phyloP scores from a whole-genome alignment of 1,140 invertebrate genomes.

The Lamellibrachia luymesi region DNA sequence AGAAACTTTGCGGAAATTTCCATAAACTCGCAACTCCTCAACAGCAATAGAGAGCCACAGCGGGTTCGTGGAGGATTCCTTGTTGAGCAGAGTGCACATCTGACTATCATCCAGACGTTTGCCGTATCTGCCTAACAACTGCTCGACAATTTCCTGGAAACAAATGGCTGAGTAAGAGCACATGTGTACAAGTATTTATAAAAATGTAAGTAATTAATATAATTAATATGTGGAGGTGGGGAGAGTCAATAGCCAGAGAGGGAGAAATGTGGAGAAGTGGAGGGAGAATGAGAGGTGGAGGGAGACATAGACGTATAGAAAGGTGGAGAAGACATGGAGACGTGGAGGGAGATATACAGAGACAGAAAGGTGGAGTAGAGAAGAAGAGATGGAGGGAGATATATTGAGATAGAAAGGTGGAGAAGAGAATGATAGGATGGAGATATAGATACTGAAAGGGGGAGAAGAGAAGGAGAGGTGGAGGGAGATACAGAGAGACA shows the following conservation, averaged over 20 bases:
- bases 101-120: constrained; percentile 23
- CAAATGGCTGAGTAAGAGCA: neutral
- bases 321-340: no score
- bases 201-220: neutral
- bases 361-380: no score
- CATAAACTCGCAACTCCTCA: constrained; percentile 31
- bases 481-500: neutral
- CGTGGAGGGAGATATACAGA: no score
- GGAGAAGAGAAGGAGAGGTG: neutral
- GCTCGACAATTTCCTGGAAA: constrained; percentile 14
- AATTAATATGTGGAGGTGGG: neutral
- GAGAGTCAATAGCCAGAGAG: no score
- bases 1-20: constrained; percentile 26
- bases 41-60: constrained; percentile 31
- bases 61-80: constrained; percentile 22
- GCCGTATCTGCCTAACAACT: constrained; percentile 9
- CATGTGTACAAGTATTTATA: neutral
- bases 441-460: no score
- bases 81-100: constrained; percentile 10
- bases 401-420: no score
- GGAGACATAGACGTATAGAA: no score
- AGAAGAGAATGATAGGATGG: no score
- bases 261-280: no score
- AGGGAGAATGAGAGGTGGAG: no score
- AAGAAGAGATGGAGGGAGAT: no score